Evolutionary conservation across 2,113 vertebrate genomes (phyloP).

Genomic region (Craseonycteris thonglongyai): DNA sequence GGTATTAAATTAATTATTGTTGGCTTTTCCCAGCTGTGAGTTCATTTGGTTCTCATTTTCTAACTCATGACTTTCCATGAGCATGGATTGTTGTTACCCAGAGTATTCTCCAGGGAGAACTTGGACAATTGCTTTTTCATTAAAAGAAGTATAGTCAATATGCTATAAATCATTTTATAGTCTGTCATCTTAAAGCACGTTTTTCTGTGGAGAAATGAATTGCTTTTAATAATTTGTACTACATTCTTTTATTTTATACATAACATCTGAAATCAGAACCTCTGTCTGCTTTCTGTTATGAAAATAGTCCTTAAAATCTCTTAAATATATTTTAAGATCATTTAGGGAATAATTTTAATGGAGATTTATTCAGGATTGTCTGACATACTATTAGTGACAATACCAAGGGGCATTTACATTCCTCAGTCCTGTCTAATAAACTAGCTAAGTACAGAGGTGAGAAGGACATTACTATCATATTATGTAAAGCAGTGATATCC

Average conservation of each 20-base stretch:
- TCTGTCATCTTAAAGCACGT: conserved; percentile 60
- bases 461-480: not conserved
- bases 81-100: conserved; percentile 64
- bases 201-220: conserved; percentile 64
- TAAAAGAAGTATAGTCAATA: conserved; percentile 73
- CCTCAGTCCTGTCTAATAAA: not conserved
- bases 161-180: conserved; percentile 76
- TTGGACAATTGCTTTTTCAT: conserved; percentile 81
- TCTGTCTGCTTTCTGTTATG: conserved; percentile 34
- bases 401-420: not conserved
- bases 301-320: not conserved
- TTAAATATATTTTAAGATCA: conserved; percentile 19
- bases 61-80: conserved; percentile 74
- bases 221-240: conserved; percentile 62
- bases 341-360: conserved; percentile 6
- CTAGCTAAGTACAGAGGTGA: not conserved
- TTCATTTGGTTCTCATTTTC: conserved; percentile 83
- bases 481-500: too few species aligned
- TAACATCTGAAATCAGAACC: conserved; percentile 46
- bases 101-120: conserved; percentile 72
- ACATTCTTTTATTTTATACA: conserved; percentile 17
- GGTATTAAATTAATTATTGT: conserved; percentile 82
- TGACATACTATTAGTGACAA: not conserved
- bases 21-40: conserved; percentile 81
- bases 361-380: not conserved